These are phyloP conservation scores for Cyprinus carpio DNA, from an alignment of 2,113 vertebrate species.

Conservation along the genomic window DNA sequence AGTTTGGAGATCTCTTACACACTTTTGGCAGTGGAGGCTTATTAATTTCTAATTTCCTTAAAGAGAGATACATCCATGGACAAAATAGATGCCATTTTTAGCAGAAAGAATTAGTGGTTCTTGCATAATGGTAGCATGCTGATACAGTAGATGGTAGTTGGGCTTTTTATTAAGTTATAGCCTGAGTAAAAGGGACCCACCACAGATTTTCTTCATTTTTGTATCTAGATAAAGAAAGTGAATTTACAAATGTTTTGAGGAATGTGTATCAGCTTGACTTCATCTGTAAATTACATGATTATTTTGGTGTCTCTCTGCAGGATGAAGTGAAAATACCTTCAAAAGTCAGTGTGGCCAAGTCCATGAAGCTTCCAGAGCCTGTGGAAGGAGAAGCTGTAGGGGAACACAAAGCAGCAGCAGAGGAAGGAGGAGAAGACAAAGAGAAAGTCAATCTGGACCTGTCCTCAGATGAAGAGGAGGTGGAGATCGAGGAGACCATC, in stretches of 20 bases:
- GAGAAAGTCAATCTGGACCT: constrained; percentile 84
- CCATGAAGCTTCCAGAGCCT: constrained; percentile 81
- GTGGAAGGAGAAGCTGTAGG: constrained; percentile 69
- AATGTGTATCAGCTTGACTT: background rate
- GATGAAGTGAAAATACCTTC: constrained; percentile 92
- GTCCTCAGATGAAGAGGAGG: constrained; percentile 92
- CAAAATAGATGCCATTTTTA: background rate
- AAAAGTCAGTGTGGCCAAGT: constrained; percentile 87
- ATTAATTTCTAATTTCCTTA: constrained; percentile 42
- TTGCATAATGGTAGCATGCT: background rate
- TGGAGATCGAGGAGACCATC: constrained; percentile 86
- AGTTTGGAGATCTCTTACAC: constrained; percentile 25
- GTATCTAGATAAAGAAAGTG: background rate
- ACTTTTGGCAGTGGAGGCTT: constrained; percentile 32
- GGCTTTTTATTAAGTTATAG: background rate
- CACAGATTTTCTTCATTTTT: background rate
- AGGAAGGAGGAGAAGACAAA: constrained; percentile 63
- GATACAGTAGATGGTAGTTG: background rate
- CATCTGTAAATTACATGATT: background rate
- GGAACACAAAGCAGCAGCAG: constrained; percentile 67
- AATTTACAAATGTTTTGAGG: background rate
- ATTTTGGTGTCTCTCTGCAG: constrained; percentile 70
- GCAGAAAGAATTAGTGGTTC: background rate
- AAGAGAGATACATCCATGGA: constrained; percentile 43
- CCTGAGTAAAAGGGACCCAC: background rate